These are phyloP conservation scores for Prionace glauca DNA, from an alignment of 2,797 vertebrate genomes.

Conservation along the genomic window DNA sequence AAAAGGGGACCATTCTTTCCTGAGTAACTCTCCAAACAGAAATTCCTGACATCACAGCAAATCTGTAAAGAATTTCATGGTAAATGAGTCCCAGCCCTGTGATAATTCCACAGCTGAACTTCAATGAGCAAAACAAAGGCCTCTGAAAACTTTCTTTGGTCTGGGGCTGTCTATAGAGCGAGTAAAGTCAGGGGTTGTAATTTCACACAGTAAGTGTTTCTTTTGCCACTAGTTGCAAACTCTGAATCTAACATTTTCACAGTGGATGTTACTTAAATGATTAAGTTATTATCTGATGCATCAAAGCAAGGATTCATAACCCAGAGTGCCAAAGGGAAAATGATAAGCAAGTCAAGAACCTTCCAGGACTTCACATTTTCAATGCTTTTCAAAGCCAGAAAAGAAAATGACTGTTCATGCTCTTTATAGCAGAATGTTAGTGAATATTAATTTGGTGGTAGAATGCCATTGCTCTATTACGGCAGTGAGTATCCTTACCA, in stretches of 20 bases:
- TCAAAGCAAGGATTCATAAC: neutral
- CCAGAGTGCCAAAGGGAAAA: neutral
- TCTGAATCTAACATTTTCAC: neutral
- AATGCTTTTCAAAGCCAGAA: neutral
- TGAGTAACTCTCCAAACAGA: constrained; percentile 31
- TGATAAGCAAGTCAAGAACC: neutral
- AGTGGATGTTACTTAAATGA: neutral
- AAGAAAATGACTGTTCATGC: neutral
- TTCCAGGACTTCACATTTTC: neutral
- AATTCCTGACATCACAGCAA: constrained; percentile 33
- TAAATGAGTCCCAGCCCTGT: constrained; percentile 29
- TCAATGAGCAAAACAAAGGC: constrained; percentile 30
- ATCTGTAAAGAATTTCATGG: constrained; percentile 34
- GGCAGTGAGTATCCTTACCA: neutral
- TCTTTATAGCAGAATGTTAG: neutral
- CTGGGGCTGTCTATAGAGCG: neutral
- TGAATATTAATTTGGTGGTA: neutral
- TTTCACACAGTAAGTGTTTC: neutral
- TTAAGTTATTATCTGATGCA: neutral
- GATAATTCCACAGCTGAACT: constrained; percentile 18
- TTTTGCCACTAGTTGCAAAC: neutral
- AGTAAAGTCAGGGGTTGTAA: neutral
- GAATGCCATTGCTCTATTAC: neutral
- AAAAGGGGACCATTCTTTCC: constrained; percentile 30
- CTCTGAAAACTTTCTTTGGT: neutral